Base-by-base conservation (phyloP, 2,888 invertebrate genomes). In the Leptogaster cylindrica region DNA sequence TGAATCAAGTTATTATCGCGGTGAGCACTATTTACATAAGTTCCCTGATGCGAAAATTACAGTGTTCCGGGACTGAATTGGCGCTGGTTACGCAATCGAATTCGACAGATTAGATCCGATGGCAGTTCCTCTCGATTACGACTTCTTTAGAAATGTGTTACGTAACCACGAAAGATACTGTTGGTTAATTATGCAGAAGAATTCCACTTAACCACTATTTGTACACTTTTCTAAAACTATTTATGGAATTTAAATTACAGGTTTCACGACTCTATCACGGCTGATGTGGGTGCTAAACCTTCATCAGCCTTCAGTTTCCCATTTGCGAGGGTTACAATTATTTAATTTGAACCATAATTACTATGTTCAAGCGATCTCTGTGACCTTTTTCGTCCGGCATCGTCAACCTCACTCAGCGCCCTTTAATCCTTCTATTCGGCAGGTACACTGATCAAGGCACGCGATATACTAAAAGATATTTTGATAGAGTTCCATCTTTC, bases 331-430 rank as follows among this genome's bases (percentile, higher is more conserved):
- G 39, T 50, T 41, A 36, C 55, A 31, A 66, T 66, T 55, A 66
- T 48, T 55, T 33, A 31, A 44, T 44, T 8, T 66, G 58, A 66
- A 46, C 66, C 55, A 25, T 55, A 66, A 66, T 66, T 66, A 66
- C 58, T 51, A 58, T 48, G 66, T 58, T 66, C 46, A 28, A 48
- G 16, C 44, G 33, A 65, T 10, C 51, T 50, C 39, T 65, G 50
- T 23, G 27, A 65, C 27, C 50, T 48, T 51, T 39, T 33, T 25
- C n/a, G n/a, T n/a, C n/a, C n/a, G n/a, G n/a, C n/a, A n/a, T n/a
- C n/a, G n/a, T n/a, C n/a, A n/a, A n/a, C n/a, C n/a, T n/a, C n/a
- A n/a, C n/a, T n/a, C n/a, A n/a, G 46, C 46, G 8, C 23, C 46
- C 8, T 46, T 46, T 46, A 20, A 46, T 25, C 46, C 25, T 46